Percentiles rank a stretch among this genome's conserved stretches.
Evolutionary conservation across 2,888 invertebrate species (phyloP).

Genomic region (Tachina grossa): DNA sequence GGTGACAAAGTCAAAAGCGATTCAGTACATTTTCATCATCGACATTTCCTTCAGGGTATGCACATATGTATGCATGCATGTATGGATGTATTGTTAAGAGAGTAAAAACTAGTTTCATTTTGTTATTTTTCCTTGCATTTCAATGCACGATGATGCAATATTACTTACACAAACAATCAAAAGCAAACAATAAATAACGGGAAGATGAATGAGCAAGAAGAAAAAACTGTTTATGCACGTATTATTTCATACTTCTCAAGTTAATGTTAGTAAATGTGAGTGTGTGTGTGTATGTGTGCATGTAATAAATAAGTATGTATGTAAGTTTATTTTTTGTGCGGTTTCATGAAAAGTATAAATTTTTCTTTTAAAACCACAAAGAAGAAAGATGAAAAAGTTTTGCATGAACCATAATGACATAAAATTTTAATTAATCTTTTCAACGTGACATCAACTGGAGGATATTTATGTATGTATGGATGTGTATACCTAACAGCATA

Average conservation of each 20-base stretch:
- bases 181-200: slow-evolving; percentile 28
- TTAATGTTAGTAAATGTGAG: not conserved
- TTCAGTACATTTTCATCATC: too few relatives aligned
- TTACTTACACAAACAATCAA: slow-evolving; percentile 37
- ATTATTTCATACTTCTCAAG: slow-evolving; percentile 37
- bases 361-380: slow-evolving; percentile 24
- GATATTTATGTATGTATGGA: not conserved
- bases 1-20: too few relatives aligned
- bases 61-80: too few relatives aligned
- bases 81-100: slow-evolving; percentile 5
- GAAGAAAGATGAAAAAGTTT: slow-evolving; percentile 3
- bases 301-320: slow-evolving; percentile 14
- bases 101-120: slow-evolving; percentile 38
- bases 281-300: not conserved
- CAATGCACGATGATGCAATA: slow-evolving; percentile 59
- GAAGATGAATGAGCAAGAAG: slow-evolving; percentile 19
- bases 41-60: too few relatives aligned
- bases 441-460: slow-evolving; percentile 46
- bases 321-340: slow-evolving; percentile 1
- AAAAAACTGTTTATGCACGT: slow-evolving; percentile 28
- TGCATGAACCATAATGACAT: slow-evolving; percentile 14
- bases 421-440: slow-evolving; percentile 61
- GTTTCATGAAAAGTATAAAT: not conserved
- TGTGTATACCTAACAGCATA: too few relatives aligned
- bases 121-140: slow-evolving; percentile 21